phyloP scores from a whole-genome alignment of 2,113 vertebrate species.

The Chaenogobius annularis region DNA sequence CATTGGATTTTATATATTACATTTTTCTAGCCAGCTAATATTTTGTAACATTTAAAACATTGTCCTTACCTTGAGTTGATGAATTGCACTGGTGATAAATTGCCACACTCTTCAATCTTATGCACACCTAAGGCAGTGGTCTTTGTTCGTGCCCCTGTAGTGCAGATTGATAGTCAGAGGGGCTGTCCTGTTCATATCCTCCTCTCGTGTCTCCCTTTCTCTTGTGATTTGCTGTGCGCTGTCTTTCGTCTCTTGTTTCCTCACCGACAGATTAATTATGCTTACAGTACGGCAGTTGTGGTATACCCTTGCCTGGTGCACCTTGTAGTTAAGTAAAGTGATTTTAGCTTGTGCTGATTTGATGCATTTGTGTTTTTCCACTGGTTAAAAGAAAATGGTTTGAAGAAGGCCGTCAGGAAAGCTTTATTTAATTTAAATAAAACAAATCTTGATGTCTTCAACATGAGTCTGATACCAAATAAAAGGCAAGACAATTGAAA shows the following conservation, averaged over 20 bases:
- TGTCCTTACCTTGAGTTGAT: slow-evolving; percentile 53
- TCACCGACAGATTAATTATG: background rate
- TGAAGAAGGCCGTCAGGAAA: no score
- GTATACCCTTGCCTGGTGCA: background rate
- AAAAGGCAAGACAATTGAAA: background rate
- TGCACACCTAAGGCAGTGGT: slow-evolving; percentile 4
- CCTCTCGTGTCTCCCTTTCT: slow-evolving; percentile 14
- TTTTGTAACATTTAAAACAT: background rate
- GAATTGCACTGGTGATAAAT: background rate
- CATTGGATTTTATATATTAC: background rate
- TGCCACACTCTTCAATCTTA: background rate
- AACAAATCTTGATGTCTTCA: no score
- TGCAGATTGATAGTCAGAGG: slow-evolving; percentile 23
- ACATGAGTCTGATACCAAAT: background rate
- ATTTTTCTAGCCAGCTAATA: background rate
- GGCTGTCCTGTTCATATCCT: slow-evolving; percentile 25
- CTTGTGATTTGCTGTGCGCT: slow-evolving; percentile 10
- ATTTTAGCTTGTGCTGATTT: no score
- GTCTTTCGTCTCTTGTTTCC: slow-evolving; percentile 26
- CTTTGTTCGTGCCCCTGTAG: background rate
- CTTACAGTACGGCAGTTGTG: background rate
- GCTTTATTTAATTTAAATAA: no score
- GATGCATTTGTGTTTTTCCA: no score
- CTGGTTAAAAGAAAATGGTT: no score
- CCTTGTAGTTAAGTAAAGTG: background rate